Percentiles rank a stretch among this genome's conserved stretches.
phyloP scores from a whole-genome alignment of 2,113 vertebrate genomes.

The Strix aluco region DNA sequence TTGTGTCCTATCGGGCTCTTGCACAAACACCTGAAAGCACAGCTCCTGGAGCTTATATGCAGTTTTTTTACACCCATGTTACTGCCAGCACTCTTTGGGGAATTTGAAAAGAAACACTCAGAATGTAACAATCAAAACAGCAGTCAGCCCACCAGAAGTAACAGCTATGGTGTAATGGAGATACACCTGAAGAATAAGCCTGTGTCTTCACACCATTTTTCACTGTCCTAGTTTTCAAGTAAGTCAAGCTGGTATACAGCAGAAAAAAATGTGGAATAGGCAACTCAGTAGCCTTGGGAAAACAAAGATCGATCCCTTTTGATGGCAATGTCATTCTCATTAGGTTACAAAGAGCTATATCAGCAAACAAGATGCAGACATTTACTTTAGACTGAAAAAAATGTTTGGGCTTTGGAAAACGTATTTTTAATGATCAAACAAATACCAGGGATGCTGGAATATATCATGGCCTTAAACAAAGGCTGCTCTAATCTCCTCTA shows the following conservation, averaged over 20 bases:
- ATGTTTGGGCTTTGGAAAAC: neutral
- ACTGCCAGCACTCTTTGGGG: neutral
- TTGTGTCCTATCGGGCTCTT: neutral
- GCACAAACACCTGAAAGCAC: neutral
- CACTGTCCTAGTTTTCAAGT: neutral
- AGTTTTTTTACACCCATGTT: neutral
- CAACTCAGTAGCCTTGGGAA: neutral
- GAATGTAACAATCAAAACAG: neutral
- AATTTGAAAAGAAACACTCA: neutral
- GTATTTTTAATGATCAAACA: neutral
- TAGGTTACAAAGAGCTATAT: neutral
- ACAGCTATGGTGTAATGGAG: neutral
- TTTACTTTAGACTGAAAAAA: neutral
- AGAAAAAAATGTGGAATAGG: neutral
- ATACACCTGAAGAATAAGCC: neutral
- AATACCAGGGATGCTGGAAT: neutral
- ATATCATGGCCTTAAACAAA: neutral
- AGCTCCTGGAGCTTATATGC: neutral
- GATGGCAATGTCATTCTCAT: neutral
- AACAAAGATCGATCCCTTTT: neutral
- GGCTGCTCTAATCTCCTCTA: neutral
- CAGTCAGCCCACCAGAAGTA: neutral
- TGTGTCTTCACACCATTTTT: neutral
- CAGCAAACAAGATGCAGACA: neutral
- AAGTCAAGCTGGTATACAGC: neutral